These are phyloP conservation scores for Meiosimyza decipiens DNA, from an alignment of 2,888 invertebrate species.

Conservation along the genomic window DNA sequence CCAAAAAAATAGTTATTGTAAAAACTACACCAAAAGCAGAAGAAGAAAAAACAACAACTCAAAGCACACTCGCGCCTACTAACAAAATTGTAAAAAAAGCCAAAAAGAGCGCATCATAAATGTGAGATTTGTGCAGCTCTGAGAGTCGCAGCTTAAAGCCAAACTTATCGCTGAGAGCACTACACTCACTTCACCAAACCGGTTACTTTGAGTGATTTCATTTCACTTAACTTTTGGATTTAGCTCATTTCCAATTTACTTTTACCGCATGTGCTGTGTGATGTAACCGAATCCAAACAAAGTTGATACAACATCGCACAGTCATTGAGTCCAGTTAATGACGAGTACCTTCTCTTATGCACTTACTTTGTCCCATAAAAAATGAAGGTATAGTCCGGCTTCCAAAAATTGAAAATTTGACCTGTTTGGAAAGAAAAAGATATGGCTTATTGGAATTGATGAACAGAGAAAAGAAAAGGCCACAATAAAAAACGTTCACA, in stretches of 20 bases:
- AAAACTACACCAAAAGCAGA: neutral
- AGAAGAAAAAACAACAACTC: slow-evolving; percentile 4
- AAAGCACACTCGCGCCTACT: no score
- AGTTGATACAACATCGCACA: neutral
- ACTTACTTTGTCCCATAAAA: slow-evolving; percentile 3
- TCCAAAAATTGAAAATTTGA: slow-evolving; percentile 12
- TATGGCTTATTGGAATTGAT: neutral
- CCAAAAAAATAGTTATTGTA: slow-evolving; percentile 3
- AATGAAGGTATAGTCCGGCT: neutral
- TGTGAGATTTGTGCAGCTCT: no score
- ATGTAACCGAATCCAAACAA: neutral
- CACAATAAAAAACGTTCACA: no score
- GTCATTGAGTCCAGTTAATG: slow-evolving; percentile 4
- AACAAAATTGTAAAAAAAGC: no score
- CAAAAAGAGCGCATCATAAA: no score
- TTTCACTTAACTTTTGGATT: neutral
- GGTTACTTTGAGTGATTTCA: neutral
- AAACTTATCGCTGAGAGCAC: neutral
- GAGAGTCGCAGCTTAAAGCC: neutral
- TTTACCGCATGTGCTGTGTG: neutral
- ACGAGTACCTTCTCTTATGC: neutral
- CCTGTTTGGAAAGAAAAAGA: neutral
- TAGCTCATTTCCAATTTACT: neutral
- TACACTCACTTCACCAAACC: neutral
- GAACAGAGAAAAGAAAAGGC: no score